phyloP scores from a whole-genome alignment of 1,140 invertebrate genomes.

The Hydropsyche tenuis region DNA sequence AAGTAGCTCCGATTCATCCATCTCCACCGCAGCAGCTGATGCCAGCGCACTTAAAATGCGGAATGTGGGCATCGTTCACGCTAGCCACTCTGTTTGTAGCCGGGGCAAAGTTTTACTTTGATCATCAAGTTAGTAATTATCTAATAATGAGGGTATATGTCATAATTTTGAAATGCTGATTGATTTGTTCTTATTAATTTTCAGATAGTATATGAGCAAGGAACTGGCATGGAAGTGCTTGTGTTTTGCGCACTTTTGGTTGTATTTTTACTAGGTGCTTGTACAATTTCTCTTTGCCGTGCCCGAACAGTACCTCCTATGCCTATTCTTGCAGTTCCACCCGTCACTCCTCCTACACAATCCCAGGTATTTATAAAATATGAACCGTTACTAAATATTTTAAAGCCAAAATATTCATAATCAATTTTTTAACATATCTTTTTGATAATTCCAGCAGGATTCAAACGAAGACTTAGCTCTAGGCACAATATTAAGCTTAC shows the following conservation, averaged over 20 bases:
- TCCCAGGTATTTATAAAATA: slow-evolving; percentile 17
- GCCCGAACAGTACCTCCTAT: slow-evolving; percentile 52
- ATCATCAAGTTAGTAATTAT: slow-evolving; percentile 64
- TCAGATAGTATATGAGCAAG: slow-evolving; percentile 55
- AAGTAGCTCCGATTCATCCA: slow-evolving; percentile 55
- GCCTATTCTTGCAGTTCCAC: slow-evolving; percentile 48
- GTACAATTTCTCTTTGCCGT: slow-evolving; percentile 64
- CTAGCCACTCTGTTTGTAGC: slow-evolving; percentile 70
- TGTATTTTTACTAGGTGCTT: slow-evolving; percentile 68
- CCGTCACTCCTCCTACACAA: slow-evolving; percentile 39
- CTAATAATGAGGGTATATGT: not conserved
- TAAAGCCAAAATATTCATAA: too few species aligned
- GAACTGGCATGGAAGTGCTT: slow-evolving; percentile 67
- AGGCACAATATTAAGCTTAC: slow-evolving; percentile 45
- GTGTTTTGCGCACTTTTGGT: slow-evolving; percentile 70
- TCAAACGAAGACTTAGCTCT: slow-evolving; percentile 47
- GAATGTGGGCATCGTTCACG: slow-evolving; percentile 71
- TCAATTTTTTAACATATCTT: too few species aligned
- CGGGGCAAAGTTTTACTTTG: slow-evolving; percentile 73
- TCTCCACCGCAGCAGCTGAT: slow-evolving; percentile 60
- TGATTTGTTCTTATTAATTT: slow-evolving; percentile 34
- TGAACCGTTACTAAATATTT: too few species aligned
- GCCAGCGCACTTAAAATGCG: slow-evolving; percentile 67
- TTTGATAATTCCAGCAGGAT: slow-evolving; percentile 38
- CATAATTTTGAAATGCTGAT: not conserved